Base-by-base conservation (phyloP, 2,888 invertebrate species). In the Nymphalis c-album region DNA sequence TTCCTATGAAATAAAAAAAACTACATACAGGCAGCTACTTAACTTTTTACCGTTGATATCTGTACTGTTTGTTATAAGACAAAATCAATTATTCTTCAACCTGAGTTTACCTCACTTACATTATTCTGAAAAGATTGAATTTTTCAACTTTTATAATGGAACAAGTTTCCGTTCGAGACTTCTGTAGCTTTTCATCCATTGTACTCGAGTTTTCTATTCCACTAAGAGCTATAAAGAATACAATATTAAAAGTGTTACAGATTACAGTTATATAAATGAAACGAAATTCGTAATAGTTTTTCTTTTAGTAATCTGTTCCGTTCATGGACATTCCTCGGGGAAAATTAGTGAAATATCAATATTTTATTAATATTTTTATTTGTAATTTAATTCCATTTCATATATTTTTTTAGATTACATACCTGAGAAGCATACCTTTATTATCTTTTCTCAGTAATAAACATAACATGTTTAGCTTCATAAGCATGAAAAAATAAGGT, bases 101-200 rank as follows among this genome's bases (percentile, higher is more conserved):
- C 18, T 57, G 18, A 13, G 40, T 18, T 40, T 18, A 57, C 40
- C 53, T 40, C 18, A 48, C 18, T 18, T 31, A 35, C 31, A 31
- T 55, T n/a, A 31, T n/a, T 31, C 55, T 55, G 51, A 57, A 57
- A 60, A 18, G 47, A 60, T 47, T 47, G 46, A 60, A 60, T 20
- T 57, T 57, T 57, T 57, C n/a, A 47, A 60, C 60, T 61, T 60
- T 55, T 35, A 48, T 61, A 61, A 61, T 48, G 55, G 60, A 61
- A 61, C 48, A 61, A 66, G 48, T 66, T 66, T 66, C 48, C 13
- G 26, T 35, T 62, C 26, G 50, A 59, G 53, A 64, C 58, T 64
- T 45, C 31, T 48, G 50, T 64, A 31, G 45, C 53, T 58, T 69
- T 64, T 62, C 59, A 62, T 62, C 59, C 47, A 55, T 63, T 65